A percentile compares a stretch with the other conserved stretches of the same genome.
These are phyloP conservation scores for Caenorhabditis japonica DNA, from an alignment of 2,888 invertebrate species.

Conservation along the genomic window DNA sequence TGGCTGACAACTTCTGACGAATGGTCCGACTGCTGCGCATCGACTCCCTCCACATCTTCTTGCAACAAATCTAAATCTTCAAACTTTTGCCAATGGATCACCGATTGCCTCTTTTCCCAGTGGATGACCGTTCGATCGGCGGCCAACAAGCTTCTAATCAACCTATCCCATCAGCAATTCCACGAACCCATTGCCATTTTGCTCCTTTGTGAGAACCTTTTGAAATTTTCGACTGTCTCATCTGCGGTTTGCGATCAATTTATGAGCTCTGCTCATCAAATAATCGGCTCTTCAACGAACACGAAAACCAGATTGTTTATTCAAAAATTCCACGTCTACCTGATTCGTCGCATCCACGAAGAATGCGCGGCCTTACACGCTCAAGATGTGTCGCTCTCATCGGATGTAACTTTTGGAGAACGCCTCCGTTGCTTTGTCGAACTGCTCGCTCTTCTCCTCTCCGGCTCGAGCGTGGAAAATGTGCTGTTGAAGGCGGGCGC, in stretches of 20 bases:
- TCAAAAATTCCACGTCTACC: conserved; percentile 57
- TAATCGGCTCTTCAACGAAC: conserved; percentile 44
- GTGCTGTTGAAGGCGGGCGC: conserved; percentile 58
- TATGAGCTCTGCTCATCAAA: conserved; percentile 47
- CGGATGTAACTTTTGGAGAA: conserved; percentile 43
- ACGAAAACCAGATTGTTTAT: conserved; percentile 56
- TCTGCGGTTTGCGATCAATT: conserved; percentile 54
- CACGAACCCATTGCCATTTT: conserved; percentile 48
- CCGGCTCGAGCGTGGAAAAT: conserved; percentile 54
- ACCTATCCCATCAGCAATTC: conserved; percentile 35
- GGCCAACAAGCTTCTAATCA: conserved; percentile 45
- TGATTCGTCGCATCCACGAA: conserved; percentile 49
- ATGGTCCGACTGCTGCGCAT: conserved; percentile 33
- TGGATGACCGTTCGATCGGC: conserved; percentile 52
- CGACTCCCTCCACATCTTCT: conserved; percentile 16
- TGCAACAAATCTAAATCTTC: conserved; percentile 2
- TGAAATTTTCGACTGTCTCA: conserved; percentile 11
- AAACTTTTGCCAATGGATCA: conserved; percentile 52
- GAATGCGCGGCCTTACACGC: conserved; percentile 34
- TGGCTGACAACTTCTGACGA: conserved; percentile 42
- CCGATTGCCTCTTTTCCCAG: conserved; percentile 58
- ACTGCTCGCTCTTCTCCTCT: conserved; percentile 46
- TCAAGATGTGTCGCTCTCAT: conserved; percentile 10
- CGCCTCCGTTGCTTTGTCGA: conserved; percentile 46
- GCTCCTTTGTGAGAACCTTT: conserved; percentile 46